Conservation (phyloP, 2,888 invertebrate species). For the Lottia scabra region DNA sequence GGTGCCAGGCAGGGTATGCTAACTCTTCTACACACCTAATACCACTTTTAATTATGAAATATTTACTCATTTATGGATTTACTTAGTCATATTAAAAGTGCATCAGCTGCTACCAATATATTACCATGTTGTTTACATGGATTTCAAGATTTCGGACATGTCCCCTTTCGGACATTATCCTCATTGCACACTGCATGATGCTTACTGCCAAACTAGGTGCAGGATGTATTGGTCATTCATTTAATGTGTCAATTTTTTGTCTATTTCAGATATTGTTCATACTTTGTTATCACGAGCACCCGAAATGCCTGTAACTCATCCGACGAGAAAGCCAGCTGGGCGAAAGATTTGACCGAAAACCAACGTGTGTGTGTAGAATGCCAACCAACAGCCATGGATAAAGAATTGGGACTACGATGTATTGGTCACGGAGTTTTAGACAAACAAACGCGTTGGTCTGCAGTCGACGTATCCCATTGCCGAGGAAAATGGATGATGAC, state of each 20-base stretch:
- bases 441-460: constrained; percentile 84
- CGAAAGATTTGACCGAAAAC: constrained; percentile 70
- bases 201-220: too few relatives aligned
- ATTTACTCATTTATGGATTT: too few relatives aligned
- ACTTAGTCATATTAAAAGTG: too few relatives aligned
- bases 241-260: neutral
- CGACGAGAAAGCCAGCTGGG: constrained; percentile 68
- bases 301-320: constrained; percentile 74
- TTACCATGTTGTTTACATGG: too few relatives aligned
- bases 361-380: constrained; percentile 84
- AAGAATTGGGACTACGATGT: constrained; percentile 80
- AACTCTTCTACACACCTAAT: too few relatives aligned
- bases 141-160: too few relatives aligned
- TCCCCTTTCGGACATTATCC: too few relatives aligned
- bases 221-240: too few relatives aligned
- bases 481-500: constrained; percentile 87
- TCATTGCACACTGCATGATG: too few relatives aligned
- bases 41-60: too few relatives aligned
- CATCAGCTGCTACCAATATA: too few relatives aligned
- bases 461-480: constrained; percentile 86
- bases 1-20: too few relatives aligned
- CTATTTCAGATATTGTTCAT: constrained; percentile 85
- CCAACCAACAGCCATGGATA: constrained; percentile 84
- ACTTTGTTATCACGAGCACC: constrained; percentile 79
- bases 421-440: constrained; percentile 86